Conservation (phyloP, 2,888 invertebrate species). For the Morpho achilles region DNA sequence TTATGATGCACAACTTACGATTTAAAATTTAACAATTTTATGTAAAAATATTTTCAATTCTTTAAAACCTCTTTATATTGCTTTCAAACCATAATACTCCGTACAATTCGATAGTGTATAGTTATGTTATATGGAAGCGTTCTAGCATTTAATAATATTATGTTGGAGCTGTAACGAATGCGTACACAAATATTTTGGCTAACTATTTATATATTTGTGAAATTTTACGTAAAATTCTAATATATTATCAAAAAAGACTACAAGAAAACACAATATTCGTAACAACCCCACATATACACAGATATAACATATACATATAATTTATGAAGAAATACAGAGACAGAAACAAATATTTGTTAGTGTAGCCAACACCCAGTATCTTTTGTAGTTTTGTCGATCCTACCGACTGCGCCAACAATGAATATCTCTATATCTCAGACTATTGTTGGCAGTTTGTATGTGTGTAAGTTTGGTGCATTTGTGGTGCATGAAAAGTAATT, state of each 20-base stretch:
- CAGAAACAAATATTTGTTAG: background rate
- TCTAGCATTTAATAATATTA: constrained; percentile 16
- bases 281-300: constrained; percentile 1
- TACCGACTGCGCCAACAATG: no score
- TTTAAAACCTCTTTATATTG: background rate
- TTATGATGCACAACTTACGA: background rate
- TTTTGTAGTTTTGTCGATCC: background rate
- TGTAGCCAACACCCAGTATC: background rate
- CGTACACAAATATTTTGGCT: background rate
- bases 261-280: background rate
- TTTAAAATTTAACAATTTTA: background rate
- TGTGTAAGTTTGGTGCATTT: no score
- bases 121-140: constrained; percentile 13
- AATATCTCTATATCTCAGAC: no score
- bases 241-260: no score
- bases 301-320: constrained; percentile 2
- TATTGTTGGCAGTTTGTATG: no score
- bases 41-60: constrained; percentile 3
- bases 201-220: no score
- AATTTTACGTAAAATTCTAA: no score
- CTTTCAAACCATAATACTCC: background rate
- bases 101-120: background rate
- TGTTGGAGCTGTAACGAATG: background rate
- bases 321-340: background rate
- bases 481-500: no score